Base-by-base conservation (phyloP, 2,113 vertebrate genomes). In the Ammodytes dubius region DNA sequence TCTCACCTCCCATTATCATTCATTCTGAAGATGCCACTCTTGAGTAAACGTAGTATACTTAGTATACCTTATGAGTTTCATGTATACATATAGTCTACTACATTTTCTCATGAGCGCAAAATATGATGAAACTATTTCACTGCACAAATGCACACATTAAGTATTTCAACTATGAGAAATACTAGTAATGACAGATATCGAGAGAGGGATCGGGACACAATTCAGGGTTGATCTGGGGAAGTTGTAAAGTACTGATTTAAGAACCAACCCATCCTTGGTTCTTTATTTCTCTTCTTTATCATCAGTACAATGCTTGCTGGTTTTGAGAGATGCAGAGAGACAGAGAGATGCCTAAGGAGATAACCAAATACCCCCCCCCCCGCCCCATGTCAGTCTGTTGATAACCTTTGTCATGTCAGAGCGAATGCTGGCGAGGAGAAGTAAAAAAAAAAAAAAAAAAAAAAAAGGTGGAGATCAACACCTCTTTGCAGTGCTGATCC, bases 41-140 rank as follows among this genome's bases (percentile, higher is more conserved):
- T 94, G 85, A 94, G 94, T 95, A 95, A 96, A 96, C 91, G 93
- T 96, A 96, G 94, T 95, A 93, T 95, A 95, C 95, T 95, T 96
- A 96, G 95, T 96, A 95, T 96, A 95, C 95, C 58, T 61, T 70
- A 1, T 49, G 54, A 86, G 65, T 70, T 70, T 81, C 37, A 95
- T 68, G 95, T 96, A 95, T 95, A 96, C 94, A 94, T 94, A 94
- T 93, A 96, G 94, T 95, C 94, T 94, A 95, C 95, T 95, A 96
- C 95, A 95, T 95, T 95, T 95, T 73, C 87, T 90, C 93, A 95
- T 59, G 77, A 88, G 92, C 57, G 77, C 87, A 87, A 84, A 54
- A 76, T 27, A 7, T 17, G 27, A 49, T 54, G 66, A 77, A 63
- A 54, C 35, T 11, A 6, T 57, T 52, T 60, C 8, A 52, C 65